phyloP scores from a whole-genome alignment of 2,113 vertebrate genomes.

The Psophia crepitans region DNA sequence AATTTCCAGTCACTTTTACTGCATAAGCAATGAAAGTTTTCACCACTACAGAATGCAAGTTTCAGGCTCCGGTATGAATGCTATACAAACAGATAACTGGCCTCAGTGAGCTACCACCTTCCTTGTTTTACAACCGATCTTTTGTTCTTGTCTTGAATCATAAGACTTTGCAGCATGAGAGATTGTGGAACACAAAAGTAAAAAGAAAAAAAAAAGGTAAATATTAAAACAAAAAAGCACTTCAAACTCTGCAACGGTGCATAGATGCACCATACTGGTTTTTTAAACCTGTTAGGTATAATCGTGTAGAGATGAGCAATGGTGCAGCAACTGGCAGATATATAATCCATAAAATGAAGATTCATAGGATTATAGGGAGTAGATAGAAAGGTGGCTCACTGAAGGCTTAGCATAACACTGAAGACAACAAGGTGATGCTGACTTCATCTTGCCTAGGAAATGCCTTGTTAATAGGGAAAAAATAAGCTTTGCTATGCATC shows the following conservation, averaged over 20 bases:
- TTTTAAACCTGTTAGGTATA: not conserved
- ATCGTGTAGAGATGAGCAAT: not conserved
- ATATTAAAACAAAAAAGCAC: not conserved
- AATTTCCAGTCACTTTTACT: not conserved
- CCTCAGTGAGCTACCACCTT: not conserved
- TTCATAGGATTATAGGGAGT: not conserved
- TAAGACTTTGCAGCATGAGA: not conserved
- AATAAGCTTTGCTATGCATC: not conserved
- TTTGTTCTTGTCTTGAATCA: not conserved
- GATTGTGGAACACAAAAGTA: not conserved
- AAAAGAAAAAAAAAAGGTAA: not conserved
- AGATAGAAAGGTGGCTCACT: not conserved
- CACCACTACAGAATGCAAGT: not conserved
- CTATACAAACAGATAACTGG: not conserved
- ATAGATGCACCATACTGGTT: not conserved
- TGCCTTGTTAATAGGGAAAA: not conserved
- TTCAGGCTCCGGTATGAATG: not conserved
- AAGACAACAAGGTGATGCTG: not conserved
- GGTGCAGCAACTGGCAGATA: not conserved
- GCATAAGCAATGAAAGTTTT: not conserved
- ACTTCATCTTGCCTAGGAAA: not conserved
- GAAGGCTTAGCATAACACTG: not conserved
- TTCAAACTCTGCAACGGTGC: not conserved
- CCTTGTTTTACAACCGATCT: not conserved
- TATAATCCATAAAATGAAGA: not conserved